Evolutionary conservation across 2,113 vertebrate genomes (phyloP).

Genomic region (Erinaceus europaeus): DNA sequence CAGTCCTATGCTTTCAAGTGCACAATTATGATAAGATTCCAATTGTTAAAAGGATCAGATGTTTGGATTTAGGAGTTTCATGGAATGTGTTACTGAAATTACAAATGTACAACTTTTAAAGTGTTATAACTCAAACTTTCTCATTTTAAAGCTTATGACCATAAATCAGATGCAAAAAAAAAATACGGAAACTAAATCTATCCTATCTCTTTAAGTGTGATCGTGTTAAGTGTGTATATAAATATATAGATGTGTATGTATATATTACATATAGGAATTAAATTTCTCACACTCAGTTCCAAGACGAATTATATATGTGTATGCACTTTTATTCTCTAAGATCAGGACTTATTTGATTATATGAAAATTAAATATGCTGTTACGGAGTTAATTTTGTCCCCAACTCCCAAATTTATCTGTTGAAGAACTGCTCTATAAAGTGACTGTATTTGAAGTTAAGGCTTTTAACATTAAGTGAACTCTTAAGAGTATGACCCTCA

Average conservation of each 20-base stretch:
- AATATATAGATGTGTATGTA: slow-evolving; percentile 53
- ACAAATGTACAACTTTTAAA: not conserved
- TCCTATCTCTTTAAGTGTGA: slow-evolving; percentile 13
- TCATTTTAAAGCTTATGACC: slow-evolving; percentile 49
- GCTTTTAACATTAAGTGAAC: not conserved
- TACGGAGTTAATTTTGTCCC: not conserved
- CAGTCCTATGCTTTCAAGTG: slow-evolving; percentile 27
- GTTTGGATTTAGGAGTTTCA: slow-evolving; percentile 1
- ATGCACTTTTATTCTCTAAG: slow-evolving; percentile 20
- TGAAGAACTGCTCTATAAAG: not conserved
- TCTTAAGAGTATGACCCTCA: not conserved
- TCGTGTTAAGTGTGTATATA: no score
- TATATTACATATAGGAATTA: slow-evolving; percentile 23
- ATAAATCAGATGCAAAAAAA: slow-evolving; percentile 48
- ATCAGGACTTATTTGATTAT: not conserved
- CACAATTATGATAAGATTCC: slow-evolving; percentile 61
- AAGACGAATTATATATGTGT: no score
- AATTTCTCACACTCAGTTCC: slow-evolving; percentile 45
- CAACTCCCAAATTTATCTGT: not conserved
- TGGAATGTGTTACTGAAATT: not conserved
- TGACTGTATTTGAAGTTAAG: not conserved
- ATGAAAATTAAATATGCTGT: not conserved
- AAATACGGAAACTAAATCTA: slow-evolving; percentile 50
- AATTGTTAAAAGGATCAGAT: slow-evolving; percentile 17
- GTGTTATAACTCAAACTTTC: not conserved